Evolutionary conservation across 2,113 vertebrate species (phyloP).

Genomic region (Saimiri boliviensis): DNA sequence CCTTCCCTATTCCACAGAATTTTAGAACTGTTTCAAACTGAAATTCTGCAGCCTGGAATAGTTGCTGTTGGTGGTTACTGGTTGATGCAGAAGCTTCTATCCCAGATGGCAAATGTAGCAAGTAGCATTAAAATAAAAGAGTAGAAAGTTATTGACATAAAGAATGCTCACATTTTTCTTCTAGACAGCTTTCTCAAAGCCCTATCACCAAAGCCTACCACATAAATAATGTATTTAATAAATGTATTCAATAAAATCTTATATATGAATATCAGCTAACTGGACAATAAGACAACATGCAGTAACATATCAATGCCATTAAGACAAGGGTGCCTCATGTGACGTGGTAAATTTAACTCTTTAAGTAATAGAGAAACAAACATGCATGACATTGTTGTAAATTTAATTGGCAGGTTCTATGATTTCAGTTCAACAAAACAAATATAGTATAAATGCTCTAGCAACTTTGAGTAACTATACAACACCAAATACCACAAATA

Average conservation of each 20-base stretch:
- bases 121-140: not conserved
- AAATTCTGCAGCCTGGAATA: not conserved
- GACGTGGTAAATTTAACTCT: not conserved
- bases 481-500: slow-evolving; percentile 13
- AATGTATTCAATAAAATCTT: not conserved
- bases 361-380: not conserved
- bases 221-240: not conserved
- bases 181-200: not conserved
- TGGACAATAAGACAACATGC: not conserved
- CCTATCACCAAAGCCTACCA: not conserved
- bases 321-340: not conserved
- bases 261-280: not conserved
- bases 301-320: not conserved
- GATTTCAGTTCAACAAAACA: not conserved
- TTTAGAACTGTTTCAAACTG: not conserved
- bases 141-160: not conserved
- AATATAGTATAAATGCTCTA: not conserved
- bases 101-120: not conserved
- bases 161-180: not conserved
- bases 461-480: not conserved
- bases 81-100: accelerated
- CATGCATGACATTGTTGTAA: not conserved
- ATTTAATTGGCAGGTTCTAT: not conserved
- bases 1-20: not conserved
- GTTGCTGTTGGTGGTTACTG: not conserved